Conservation (phyloP, 1,140 invertebrate species). For the Drosophila mojavensis region DNA sequence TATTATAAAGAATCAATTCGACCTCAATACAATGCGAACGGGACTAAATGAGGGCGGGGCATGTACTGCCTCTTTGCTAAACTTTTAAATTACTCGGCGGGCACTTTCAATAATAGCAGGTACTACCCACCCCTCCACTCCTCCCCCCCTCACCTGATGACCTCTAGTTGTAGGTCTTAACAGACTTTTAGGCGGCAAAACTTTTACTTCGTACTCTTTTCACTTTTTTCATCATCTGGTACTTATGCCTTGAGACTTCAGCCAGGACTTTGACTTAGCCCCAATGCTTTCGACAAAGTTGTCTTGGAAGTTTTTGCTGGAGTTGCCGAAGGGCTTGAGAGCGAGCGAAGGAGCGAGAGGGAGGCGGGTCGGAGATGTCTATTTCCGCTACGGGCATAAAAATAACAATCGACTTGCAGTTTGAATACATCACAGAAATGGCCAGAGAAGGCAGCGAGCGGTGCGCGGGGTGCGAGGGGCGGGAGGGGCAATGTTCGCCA, state of each 20-base stretch:
- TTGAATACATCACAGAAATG: constrained; percentile 68
- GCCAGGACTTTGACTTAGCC: constrained; percentile 31
- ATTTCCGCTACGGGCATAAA: constrained; percentile 76
- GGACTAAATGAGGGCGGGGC: background rate
- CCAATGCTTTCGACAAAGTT: constrained; percentile 60
- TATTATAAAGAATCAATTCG: constrained; percentile 75
- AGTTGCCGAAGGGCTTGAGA: constrained; percentile 9
- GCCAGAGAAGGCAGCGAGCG: background rate
- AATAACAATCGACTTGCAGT: constrained; percentile 82
- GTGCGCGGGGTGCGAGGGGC: background rate
- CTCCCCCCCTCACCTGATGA: background rate
- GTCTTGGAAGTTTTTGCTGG: constrained; percentile 59
- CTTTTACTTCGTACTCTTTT: constrained; percentile 23
- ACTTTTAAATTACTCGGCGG: constrained; percentile 78
- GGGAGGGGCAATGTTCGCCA: constrained; percentile 1
- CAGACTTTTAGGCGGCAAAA: constrained; percentile 27
- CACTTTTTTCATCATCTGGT: constrained; percentile 5
- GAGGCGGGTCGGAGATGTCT: constrained; percentile 31
- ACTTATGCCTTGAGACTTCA: constrained; percentile 35
- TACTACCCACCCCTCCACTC: background rate
- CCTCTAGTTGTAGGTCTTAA: constrained; percentile 11
- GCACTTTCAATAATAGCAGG: constrained; percentile 73
- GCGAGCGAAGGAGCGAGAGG: constrained; percentile 29
- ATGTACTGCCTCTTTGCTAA: constrained; percentile 28
- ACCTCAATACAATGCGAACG: constrained; percentile 61